Base-by-base conservation (phyloP, 2,888 invertebrate genomes). In the Plebejus argus region DNA sequence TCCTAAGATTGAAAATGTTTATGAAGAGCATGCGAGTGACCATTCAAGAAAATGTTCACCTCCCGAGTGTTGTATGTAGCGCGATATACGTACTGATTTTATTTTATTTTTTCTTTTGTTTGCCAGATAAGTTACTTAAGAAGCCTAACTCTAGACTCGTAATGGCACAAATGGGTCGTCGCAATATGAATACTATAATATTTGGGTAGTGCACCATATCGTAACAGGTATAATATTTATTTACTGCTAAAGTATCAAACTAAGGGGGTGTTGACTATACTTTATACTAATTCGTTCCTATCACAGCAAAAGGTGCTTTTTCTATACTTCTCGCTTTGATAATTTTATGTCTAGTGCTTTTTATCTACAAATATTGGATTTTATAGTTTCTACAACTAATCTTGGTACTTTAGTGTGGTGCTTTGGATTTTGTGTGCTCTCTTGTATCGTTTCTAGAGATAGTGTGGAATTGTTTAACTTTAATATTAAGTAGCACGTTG, bases 121-220 rank as follows among this genome's bases (percentile, higher is more conserved):
- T 72, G 45, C 72, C 74, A 74, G 74, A 74, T 74, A 72, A 39
- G 45, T 74, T 74, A 74, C 53, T 18, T 74, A 74, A 45, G 72
- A 72, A 74, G 74, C 74, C 53, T 53, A 53, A 74, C 74, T 23
- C 74, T 74, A 74, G 74, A 74, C 74, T 53, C 49, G 49, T 72
- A 45, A 72, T 74, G 74, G 74, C 74, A 53, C 49, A 28, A 23
- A 74, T 74, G 74, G 74, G 45, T 53, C 74, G 74, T 74, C 74
- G 74, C 49, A 74, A 53, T 74, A 49, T 74, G 49, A 74, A 74
- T 74, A 74, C 74, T 49, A 74, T 74, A 18, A 74, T 74, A 49
- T 74, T 74, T 53, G 74, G 74, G 74, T 74, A 74, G 18, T 53
- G 74, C 74, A 74, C 74, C 74, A 53, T 74, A 53, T 20, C 28